phyloP scores from a whole-genome alignment of 2,113 vertebrate species.

The Prolemur simus region DNA sequence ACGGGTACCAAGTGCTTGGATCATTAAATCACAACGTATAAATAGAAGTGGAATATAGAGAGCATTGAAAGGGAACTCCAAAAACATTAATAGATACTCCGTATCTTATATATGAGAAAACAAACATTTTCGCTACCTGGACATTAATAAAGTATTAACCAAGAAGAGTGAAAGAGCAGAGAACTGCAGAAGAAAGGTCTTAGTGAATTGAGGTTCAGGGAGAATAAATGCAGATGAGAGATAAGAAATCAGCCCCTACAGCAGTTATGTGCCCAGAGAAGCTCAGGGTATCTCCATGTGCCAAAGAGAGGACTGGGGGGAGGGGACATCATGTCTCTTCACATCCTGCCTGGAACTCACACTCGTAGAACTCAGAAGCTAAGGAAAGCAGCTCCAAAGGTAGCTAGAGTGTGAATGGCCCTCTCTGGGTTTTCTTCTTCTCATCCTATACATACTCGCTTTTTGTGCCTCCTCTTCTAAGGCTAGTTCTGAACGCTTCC shows the following conservation, averaged over 20 bases:
- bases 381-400: not conserved
- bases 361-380: not conserved
- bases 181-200: not conserved
- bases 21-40: not conserved
- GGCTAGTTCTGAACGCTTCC: not conserved
- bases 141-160: not conserved
- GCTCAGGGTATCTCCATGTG: not conserved
- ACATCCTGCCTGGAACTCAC: not conserved
- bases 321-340: rapidly evolving
- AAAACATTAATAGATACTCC: not conserved
- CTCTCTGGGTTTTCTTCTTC: not conserved
- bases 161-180: not conserved
- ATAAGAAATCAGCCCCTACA: not conserved
- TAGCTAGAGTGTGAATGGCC: not conserved
- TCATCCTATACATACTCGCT: rapidly evolving
- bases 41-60: not conserved
- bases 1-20: not conserved
- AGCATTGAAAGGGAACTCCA: not conserved
- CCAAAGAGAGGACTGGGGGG: not conserved
- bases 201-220: not conserved
- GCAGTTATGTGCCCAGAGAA: not conserved
- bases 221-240: not conserved
- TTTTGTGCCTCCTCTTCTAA: not conserved
- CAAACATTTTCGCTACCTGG: not conserved
- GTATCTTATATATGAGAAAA: not conserved